Evolutionary conservation across 2,797 vertebrate species (phyloP).

Genomic region (Alca torda): DNA sequence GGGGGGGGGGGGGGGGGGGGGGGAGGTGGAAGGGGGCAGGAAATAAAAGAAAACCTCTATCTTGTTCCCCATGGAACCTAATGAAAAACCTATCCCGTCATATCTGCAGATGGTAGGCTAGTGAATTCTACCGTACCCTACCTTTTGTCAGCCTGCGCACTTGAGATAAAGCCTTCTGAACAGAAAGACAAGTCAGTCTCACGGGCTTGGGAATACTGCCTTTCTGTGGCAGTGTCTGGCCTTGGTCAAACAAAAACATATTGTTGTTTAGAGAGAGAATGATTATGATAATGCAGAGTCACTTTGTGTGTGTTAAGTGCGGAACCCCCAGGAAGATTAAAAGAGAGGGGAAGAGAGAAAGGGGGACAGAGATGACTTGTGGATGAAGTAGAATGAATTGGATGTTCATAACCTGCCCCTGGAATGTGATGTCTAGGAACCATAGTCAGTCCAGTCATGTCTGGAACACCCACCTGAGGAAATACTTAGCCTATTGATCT

Average conservation of each 20-base stretch:
- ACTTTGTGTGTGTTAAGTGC: not conserved
- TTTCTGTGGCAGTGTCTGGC: not conserved
- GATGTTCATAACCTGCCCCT: not conserved
- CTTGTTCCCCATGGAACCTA: not conserved
- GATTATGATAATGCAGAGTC: not conserved
- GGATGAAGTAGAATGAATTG: not conserved
- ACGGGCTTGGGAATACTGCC: not conserved
- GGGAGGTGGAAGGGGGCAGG: no score
- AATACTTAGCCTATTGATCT: not conserved
- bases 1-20: no score
- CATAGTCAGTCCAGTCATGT: not conserved
- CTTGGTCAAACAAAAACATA: not conserved
- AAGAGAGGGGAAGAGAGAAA: not conserved
- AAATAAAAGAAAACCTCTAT: not conserved
- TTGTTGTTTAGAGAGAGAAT: not conserved
- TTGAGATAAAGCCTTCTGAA: not conserved
- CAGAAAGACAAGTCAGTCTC: not conserved
- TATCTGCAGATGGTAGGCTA: not conserved
- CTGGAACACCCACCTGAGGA: not conserved
- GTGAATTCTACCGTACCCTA: not conserved
- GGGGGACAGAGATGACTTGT: not conserved
- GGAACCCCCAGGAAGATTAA: not conserved
- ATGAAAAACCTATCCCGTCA: not conserved
- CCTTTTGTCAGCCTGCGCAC: not conserved
- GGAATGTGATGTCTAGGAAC: not conserved